Evolutionary conservation across 2,113 vertebrate genomes (phyloP).

Genomic region (Brachionichthys hirsutus): DNA sequence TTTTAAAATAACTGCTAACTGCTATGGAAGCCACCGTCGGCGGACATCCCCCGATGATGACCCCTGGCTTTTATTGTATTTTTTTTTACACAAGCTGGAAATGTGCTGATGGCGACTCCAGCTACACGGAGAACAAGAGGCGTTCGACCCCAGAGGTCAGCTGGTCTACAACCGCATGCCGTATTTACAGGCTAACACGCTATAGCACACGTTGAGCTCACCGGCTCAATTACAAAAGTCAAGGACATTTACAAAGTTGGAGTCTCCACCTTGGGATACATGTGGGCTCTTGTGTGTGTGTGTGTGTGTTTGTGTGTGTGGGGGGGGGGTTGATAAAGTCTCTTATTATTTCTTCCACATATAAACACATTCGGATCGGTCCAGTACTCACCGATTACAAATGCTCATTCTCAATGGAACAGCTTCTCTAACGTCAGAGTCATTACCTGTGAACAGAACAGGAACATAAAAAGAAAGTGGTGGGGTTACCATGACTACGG

Average conservation of each 20-base stretch:
- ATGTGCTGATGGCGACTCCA: conserved; percentile 69
- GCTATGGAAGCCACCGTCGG: conserved; percentile 16
- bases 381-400: conserved; percentile 67
- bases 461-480: no score
- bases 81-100: conserved; percentile 53
- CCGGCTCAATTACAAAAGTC: no score
- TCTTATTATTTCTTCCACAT: no score
- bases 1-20: no score
- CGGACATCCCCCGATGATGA: conserved; percentile 35
- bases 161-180: not conserved
- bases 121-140: conserved; percentile 36
- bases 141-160: conserved; percentile 16
- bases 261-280: no score
- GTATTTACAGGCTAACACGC: conserved; percentile 1
- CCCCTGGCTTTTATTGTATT: conserved; percentile 61
- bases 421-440: conserved; percentile 25
- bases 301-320: no score
- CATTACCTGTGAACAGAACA: conserved; percentile 55
- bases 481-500: no score
- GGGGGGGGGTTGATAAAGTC: no score
- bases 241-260: no score
- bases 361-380: no score
- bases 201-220: no score
- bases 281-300: no score
- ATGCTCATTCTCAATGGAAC: conserved; percentile 58